A percentile compares a stretch with the other conserved stretches of the same genome.
Evolutionary conservation across 2,113 vertebrate species (phyloP).

Genomic region (Lophura nycthemera): DNA sequence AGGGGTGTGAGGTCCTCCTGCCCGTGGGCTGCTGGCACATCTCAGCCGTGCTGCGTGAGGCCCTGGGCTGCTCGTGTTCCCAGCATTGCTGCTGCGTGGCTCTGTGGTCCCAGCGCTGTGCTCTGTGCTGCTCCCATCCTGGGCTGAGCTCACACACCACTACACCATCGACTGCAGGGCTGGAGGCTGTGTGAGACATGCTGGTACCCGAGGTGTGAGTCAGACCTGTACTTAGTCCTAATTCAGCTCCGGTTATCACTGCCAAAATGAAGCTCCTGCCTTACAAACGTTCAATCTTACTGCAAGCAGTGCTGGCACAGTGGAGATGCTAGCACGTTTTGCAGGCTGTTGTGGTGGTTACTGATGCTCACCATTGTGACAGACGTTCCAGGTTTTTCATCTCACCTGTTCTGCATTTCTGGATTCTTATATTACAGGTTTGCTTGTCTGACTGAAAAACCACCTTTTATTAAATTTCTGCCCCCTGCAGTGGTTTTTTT

Average conservation of each 20-base stretch:
- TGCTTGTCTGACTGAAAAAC: not conserved
- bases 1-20: not conserved
- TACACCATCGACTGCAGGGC: not conserved
- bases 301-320: not conserved
- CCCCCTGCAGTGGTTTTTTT: not conserved
- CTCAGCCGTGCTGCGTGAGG: fast-evolving
- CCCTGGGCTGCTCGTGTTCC: not conserved
- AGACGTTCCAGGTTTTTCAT: not conserved
- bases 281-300: fast-evolving
- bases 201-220: fast-evolving
- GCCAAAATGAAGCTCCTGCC: not conserved
- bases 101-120: fast-evolving
- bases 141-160: fast-evolving
- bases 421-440: not conserved
- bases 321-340: not conserved
- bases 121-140: fast-evolving
- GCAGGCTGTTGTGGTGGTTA: not conserved
- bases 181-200: not conserved
- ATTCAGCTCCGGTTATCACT: not conserved
- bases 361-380: fast-evolving
- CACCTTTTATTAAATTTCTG: not conserved
- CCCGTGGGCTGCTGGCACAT: fast-evolving
- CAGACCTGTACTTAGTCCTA: not conserved
- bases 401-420: not conserved
- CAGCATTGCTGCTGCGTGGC: not conserved